Evolutionary conservation across 53 echinoderm and acorn worm genomes (phyloP), one percentile per base, ranked within the genome.

Genomic region (Luidia sarsii): DNA sequence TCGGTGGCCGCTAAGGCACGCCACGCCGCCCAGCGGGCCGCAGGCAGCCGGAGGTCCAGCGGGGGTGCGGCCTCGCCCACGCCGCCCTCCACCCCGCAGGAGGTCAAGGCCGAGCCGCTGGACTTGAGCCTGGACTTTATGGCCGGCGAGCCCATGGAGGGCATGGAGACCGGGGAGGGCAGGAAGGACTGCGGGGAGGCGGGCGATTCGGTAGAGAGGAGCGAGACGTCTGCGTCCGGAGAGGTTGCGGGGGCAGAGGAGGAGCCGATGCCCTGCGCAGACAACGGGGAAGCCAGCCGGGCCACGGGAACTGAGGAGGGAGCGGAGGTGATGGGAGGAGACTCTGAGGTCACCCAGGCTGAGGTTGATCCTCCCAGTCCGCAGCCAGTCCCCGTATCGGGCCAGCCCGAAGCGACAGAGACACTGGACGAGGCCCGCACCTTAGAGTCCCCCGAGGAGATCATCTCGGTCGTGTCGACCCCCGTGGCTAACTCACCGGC

Each of bases 1-100:
- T 68, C 79, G 30, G 82, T 89, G 16, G 80, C 90, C 38, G 88
- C 92, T 45, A 92, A 92, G 57, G 87, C 87, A 25, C 67, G 82
- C 45, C 77, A 77, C n/a, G 77, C 77, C 35, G 84, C 84, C 25
- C 84, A 84, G 51, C 70, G 73, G 37, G 83, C 80, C 25, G 82
- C 81, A 4, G 82, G 39, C 27, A 82, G 49, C 22, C 69, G 82
- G 55, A 81, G 86, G 71, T 72, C 57, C 81, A 74, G 39, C 52
- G n/a, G n/a, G n/a, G 75, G 51, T 57, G 71, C 39, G 48, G 33
- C 65, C 16, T 41, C 90, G 11, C 70, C 67, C n/a, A 39, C 86
- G 9, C 75, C 82, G 29, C 82, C 90, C 3, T 33, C 74, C 51
- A 85, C 64, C 19, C 49, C 59, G 39, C 77, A 30, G 1, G 77